phyloP scores from a whole-genome alignment of 2,888 invertebrate genomes.

The Polymixis flavicincta region DNA sequence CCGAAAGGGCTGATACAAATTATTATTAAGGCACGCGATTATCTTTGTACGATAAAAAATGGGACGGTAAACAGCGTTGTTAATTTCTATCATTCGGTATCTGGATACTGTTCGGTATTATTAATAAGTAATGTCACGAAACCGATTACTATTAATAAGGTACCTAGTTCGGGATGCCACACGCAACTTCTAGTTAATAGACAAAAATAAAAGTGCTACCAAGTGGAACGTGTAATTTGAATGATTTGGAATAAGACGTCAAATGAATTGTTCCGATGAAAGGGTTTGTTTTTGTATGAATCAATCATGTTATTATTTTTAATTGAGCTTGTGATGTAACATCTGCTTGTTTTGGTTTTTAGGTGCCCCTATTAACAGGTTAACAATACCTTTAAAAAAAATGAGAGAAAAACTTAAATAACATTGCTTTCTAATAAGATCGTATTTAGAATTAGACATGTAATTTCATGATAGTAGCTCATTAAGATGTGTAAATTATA shows the following conservation, averaged over 20 bases:
- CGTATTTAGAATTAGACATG: not conserved
- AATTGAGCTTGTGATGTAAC: conserved; percentile 78
- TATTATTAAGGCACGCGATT: conserved; percentile 82
- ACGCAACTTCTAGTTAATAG: conserved; percentile 78
- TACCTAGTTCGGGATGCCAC: conserved; percentile 73
- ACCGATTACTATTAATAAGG: conserved; percentile 74
- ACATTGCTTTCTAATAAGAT: conserved; percentile 15
- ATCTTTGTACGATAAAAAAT: conserved; percentile 80
- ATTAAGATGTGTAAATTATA: not conserved
- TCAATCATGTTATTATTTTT: conserved; percentile 86
- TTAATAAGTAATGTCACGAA: conserved; percentile 83
- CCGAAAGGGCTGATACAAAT: conserved; percentile 84
- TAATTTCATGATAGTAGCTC: not conserved
- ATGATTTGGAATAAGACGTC: conserved; percentile 82
- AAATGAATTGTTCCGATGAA: conserved; percentile 83
- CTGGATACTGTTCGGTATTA: conserved; percentile 72
- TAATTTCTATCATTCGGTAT: conserved; percentile 82
- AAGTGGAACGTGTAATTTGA: conserved; percentile 83
- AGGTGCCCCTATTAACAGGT: conserved; percentile 41
- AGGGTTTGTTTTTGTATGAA: conserved; percentile 81
- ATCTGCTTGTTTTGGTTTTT: conserved; percentile 76
- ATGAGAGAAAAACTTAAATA: not conserved
- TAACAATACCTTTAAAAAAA: conserved; percentile 38
- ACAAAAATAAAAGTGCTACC: conserved; percentile 68
- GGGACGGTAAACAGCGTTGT: conserved; percentile 73